phyloP scores from a whole-genome alignment of 2,888 invertebrate genomes.

The Amaurobius ferox region DNA sequence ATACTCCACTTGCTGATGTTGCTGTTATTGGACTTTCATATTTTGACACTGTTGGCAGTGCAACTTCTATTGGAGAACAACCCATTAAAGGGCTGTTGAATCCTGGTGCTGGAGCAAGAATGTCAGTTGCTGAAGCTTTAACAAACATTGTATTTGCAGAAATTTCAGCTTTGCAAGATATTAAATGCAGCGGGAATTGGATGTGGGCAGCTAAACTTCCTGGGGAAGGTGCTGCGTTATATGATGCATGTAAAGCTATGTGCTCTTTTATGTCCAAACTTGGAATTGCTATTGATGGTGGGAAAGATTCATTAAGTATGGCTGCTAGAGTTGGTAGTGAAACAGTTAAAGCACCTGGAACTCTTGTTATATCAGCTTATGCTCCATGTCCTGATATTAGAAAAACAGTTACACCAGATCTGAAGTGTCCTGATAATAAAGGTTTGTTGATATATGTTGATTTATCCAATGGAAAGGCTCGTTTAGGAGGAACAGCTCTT shows the following conservation, averaged over 20 bases:
- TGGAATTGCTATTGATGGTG: constrained; percentile 95
- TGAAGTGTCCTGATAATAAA: constrained; percentile 82
- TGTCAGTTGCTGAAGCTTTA: constrained; percentile 95
- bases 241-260: constrained; percentile 91
- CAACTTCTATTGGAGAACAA: constrained; percentile 97
- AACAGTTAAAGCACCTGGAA: constrained; percentile 82
- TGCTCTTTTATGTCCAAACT: constrained; percentile 88
- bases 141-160: constrained; percentile 91
- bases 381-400: constrained; percentile 95
- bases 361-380: constrained; percentile 96
- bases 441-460: constrained; percentile 86
- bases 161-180: constrained; percentile 83
- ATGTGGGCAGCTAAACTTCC: constrained; percentile 99
- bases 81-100: constrained; percentile 93
- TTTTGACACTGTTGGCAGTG: constrained; percentile 89
- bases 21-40: constrained; percentile 91
- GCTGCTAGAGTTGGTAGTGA: constrained; percentile 88
- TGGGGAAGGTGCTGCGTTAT: constrained; percentile 92
- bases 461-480: constrained; percentile 84
- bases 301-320: constrained; percentile 98
- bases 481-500: constrained; percentile 93
- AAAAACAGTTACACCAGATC: constrained; percentile 90
- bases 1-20: constrained; percentile 96
- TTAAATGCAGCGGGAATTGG: constrained; percentile 99
- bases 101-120: constrained; percentile 91